Evolutionary conservation across 2,888 invertebrate genomes (phyloP).

Genomic region (Spodoptera exigua): DNA sequence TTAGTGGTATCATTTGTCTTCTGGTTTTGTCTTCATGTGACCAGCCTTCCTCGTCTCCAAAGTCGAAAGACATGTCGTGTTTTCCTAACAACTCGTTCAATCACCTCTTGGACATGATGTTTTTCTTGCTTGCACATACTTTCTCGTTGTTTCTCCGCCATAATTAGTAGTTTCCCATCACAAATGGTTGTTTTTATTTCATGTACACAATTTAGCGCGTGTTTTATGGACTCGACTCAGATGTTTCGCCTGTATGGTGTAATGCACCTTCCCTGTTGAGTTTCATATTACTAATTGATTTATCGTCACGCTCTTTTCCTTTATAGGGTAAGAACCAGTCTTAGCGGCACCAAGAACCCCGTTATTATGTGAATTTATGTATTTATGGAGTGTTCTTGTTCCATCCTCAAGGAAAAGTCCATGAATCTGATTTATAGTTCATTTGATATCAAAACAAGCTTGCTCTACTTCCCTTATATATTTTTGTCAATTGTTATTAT

Average conservation of each 20-base stretch:
- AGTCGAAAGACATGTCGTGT: constrained; percentile 52
- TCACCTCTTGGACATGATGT: constrained; percentile 44
- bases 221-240: constrained; percentile 47
- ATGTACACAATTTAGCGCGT: constrained; percentile 28
- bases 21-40: constrained; percentile 22
- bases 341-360: constrained; percentile 41
- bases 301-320: constrained; percentile 57
- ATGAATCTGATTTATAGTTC: constrained; percentile 8
- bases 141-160: constrained; percentile 46
- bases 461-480: constrained; percentile 26
- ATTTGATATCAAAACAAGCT: constrained; percentile 13
- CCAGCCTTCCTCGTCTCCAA: constrained; percentile 45
- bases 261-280: constrained; percentile 40
- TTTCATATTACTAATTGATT: constrained; percentile 59
- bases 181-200: constrained; percentile 40
- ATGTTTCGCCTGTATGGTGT: constrained; percentile 36
- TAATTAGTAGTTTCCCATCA: constrained; percentile 55
- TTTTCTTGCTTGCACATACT: constrained; percentile 40
- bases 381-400: constrained; percentile 23
- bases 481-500: constrained; percentile 11
- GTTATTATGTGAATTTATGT: constrained; percentile 39
- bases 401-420: constrained; percentile 15
- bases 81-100: constrained; percentile 47
- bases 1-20: constrained; percentile 27
- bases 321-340: constrained; percentile 49